A percentile compares a stretch with the other conserved stretches of the same genome.
Conservation (phyloP, 2,888 invertebrate genomes). For the Cyclophora punctaria region DNA sequence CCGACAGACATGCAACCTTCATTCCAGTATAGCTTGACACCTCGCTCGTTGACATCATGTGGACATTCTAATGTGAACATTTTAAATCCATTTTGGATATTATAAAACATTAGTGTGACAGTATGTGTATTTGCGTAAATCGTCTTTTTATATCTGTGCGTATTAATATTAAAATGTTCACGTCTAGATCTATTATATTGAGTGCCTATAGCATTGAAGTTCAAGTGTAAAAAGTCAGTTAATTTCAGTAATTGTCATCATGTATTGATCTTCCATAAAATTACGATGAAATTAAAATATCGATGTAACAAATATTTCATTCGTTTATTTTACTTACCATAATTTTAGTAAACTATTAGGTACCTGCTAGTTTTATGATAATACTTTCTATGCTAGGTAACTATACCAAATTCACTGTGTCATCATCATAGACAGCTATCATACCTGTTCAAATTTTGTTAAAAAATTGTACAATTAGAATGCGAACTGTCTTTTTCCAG, state of each 20-base stretch:
- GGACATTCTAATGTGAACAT: slow-evolving; percentile 67
- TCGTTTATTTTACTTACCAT: slow-evolving; percentile 47
- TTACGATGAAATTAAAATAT: slow-evolving; percentile 76
- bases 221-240: slow-evolving; percentile 73
- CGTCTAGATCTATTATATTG: slow-evolving; percentile 71
- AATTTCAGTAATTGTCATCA: slow-evolving; percentile 73
- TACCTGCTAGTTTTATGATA: too few relatives aligned
- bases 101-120: slow-evolving; percentile 56
- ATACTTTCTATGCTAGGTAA: too few relatives aligned
- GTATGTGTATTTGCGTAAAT: slow-evolving; percentile 61
- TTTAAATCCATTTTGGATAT: slow-evolving; percentile 63
- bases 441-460: too few relatives aligned
- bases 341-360: too few relatives aligned
- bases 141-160: slow-evolving; percentile 67
- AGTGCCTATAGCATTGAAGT: slow-evolving; percentile 74
- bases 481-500: too few relatives aligned
- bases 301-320: slow-evolving; percentile 66
- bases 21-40: slow-evolving; percentile 63
- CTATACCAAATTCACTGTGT: too few relatives aligned
- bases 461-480: too few relatives aligned
- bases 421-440: too few relatives aligned
- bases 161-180: slow-evolving; percentile 71
- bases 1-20: slow-evolving; percentile 48
- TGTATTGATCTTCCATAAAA: slow-evolving; percentile 76
- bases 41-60: slow-evolving; percentile 51